Conservation (phyloP, 2,113 vertebrate genomes). For the Pionites leucogaster region DNA sequence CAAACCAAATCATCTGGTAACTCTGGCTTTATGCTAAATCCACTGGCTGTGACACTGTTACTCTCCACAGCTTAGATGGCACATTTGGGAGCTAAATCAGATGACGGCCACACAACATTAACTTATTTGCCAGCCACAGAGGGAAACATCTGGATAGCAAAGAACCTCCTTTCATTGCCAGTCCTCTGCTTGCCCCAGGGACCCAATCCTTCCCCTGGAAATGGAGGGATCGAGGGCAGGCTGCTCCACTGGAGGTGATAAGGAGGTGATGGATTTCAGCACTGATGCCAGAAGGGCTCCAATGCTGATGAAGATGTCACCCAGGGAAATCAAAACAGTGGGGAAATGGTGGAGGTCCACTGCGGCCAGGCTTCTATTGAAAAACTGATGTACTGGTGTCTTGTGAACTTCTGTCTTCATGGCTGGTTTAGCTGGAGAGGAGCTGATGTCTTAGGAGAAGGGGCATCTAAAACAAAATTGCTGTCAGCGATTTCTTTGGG, state of each 20-base stretch:
- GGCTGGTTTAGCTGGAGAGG: not conserved
- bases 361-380: accelerated
- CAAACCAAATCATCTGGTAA: not conserved
- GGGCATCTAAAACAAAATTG: accelerated
- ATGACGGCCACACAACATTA: not conserved
- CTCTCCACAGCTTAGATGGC: not conserved
- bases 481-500: not conserved
- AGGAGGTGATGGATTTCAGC: not conserved
- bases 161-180: not conserved
- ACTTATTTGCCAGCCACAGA: not conserved
- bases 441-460: not conserved
- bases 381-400: not conserved
- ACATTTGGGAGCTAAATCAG: not conserved
- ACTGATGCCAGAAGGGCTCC: not conserved
- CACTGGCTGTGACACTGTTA: not conserved
- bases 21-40: not conserved
- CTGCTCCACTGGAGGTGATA: not conserved
- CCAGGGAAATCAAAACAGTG: not conserved
- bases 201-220: not conserved
- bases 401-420: not conserved
- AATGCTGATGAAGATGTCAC: not conserved
- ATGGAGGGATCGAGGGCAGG: accelerated
- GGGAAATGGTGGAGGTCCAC: not conserved
- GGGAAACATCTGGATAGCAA: not conserved
- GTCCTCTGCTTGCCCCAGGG: not conserved